phyloP scores from a whole-genome alignment of 2,797 vertebrate species.

The Acropternis orthonyx region DNA sequence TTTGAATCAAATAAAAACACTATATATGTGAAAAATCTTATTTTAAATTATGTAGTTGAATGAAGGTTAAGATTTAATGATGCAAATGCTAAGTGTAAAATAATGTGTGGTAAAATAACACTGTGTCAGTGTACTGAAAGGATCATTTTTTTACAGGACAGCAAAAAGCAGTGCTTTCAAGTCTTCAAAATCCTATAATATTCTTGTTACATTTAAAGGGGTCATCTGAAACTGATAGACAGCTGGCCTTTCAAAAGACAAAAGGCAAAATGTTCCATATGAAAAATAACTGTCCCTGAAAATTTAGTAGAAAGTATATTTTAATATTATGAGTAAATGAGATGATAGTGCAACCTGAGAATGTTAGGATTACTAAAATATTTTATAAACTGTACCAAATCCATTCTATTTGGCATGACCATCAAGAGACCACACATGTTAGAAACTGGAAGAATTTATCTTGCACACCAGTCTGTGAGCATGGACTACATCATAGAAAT shows the following conservation, averaged over 20 bases:
- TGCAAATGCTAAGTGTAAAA: neutral
- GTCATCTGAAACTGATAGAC: neutral
- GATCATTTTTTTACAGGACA: neutral
- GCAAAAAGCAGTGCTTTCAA: neutral
- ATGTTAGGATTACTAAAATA: neutral
- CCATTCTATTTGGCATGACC: neutral
- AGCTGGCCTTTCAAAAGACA: neutral
- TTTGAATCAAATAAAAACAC: neutral
- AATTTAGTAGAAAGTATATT: neutral
- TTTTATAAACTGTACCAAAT: neutral
- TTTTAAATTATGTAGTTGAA: neutral
- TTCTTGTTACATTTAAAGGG: neutral
- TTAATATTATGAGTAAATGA: neutral
- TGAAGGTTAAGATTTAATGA: slow-evolving; percentile 8
- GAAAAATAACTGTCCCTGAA: neutral
- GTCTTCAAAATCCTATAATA: neutral
- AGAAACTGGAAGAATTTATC: neutral
- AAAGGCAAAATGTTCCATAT: neutral
- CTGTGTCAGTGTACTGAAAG: neutral
- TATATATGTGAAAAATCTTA: neutral
- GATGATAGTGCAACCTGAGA: neutral
- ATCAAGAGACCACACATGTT: neutral
- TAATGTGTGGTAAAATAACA: neutral
- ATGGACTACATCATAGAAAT: neutral
- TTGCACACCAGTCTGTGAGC: neutral